These are phyloP conservation scores for Cheilosia urbana DNA, from an alignment of 2,888 invertebrate species.

Conservation along the genomic window DNA sequence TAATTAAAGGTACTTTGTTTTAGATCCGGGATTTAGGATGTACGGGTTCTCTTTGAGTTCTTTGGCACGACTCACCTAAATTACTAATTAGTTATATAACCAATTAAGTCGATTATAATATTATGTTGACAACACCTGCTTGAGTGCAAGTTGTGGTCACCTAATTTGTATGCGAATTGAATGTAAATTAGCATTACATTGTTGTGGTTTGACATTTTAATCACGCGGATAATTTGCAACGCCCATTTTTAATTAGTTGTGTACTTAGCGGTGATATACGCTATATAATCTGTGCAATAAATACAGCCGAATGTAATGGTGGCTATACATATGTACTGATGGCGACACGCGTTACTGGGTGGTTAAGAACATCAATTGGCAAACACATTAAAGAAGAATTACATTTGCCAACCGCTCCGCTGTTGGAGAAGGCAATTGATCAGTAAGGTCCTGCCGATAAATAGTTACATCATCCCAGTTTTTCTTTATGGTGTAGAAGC, in stretches of 20 bases:
- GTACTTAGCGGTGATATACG: conserved; percentile 2
- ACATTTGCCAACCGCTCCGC: too few relatives aligned
- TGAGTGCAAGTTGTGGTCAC: conserved; percentile 16
- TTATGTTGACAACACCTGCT: conserved; percentile 40
- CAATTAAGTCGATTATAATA: conserved; percentile 34
- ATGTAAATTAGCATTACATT: conserved; percentile 42
- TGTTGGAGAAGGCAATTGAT: too few relatives aligned
- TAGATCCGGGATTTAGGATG: background rate
- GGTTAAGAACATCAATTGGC: too few relatives aligned
- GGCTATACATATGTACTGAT: too few relatives aligned
- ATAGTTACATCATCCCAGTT: too few relatives aligned
- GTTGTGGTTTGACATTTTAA: conserved; percentile 45
- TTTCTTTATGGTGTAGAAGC: too few relatives aligned
- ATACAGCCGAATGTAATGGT: background rate
- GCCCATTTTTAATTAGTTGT: conserved; percentile 37
- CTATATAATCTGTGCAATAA: conserved; percentile 23
- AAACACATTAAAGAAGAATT: too few relatives aligned
- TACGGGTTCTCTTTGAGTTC: background rate
- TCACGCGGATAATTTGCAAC: conserved; percentile 15
- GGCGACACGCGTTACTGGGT: too few relatives aligned
- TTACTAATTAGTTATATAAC: conserved; percentile 28
- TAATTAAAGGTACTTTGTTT: conserved; percentile 5
- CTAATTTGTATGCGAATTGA: conserved; percentile 52
- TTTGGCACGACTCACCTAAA: background rate
- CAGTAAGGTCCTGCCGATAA: too few relatives aligned